These are phyloP conservation scores for Salvelinus alpinus DNA, from an alignment of 2,113 vertebrate species.

Conservation along the genomic window DNA sequence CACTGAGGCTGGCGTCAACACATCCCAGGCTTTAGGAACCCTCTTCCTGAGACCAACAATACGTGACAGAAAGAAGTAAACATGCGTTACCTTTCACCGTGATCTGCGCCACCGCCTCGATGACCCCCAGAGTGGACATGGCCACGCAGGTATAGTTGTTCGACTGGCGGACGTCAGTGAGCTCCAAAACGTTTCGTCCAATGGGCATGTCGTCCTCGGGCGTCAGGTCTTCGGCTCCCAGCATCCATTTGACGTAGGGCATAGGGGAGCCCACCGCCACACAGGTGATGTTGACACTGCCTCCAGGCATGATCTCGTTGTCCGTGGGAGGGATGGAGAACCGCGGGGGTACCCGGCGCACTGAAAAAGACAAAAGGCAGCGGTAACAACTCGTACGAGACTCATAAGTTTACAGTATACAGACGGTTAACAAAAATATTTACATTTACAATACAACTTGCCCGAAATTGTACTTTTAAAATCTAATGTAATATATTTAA, in stretches of 20 bases:
- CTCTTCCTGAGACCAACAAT: slow-evolving; percentile 38
- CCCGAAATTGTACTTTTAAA: not conserved
- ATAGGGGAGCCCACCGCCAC: slow-evolving; percentile 98
- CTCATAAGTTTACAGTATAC: too few species aligned
- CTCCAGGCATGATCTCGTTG: slow-evolving; percentile 99
- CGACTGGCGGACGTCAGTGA: slow-evolving; percentile 96
- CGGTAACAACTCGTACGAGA: slow-evolving; percentile 70
- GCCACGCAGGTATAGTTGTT: slow-evolving; percentile 99
- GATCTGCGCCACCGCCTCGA: slow-evolving; percentile 97
- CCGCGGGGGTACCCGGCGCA: slow-evolving; percentile 93
- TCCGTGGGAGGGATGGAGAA: slow-evolving; percentile 99
- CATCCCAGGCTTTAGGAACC: slow-evolving; percentile 55
- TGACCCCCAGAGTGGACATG: slow-evolving; percentile 98
- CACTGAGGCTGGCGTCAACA: slow-evolving; percentile 35
- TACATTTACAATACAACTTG: slow-evolving; percentile 24
- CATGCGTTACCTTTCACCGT: slow-evolving; percentile 90
- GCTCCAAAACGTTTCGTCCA: slow-evolving; percentile 95
- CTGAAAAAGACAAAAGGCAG: slow-evolving; percentile 78
- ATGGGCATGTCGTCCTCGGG: slow-evolving; percentile 99
- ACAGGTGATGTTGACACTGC: slow-evolving; percentile 98
- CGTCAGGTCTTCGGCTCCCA: slow-evolving; percentile 95
- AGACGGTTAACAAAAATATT: not conserved
- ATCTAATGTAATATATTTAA: slow-evolving; percentile 36
- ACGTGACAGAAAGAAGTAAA: slow-evolving; percentile 15
- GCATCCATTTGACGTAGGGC: slow-evolving; percentile 99